Evolutionary conservation across 2,888 invertebrate species (phyloP), one percentile per base, ranked within the genome.

Genomic region (Theodoxus fluviatilis): DNA sequence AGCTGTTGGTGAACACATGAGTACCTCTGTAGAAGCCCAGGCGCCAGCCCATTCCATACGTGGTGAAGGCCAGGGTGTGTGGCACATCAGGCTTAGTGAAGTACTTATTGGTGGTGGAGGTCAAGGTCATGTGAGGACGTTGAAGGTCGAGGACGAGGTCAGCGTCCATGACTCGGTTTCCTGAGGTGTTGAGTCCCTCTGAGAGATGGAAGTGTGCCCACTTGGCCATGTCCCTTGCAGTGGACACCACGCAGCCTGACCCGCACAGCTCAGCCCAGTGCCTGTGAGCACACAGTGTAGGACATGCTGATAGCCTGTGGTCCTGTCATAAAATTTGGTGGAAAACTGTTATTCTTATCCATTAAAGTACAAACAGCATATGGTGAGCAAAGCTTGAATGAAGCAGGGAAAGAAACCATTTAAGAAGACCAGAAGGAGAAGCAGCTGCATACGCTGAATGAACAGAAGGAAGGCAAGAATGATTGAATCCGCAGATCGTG

Each of bases 21-120:
- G n/a, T 71, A 84, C 85, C 84, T 78, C 83, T 76, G 66, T 84
- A 85, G 38, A 76, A 78, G 2, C 85, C 84, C 2, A 72, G 57
- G 49, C 76, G 76, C 83, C 83, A 85, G 1, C 83, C 85, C 3
- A 85, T 63, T 0, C 76, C 82, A 70, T 85, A 85, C 18, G 75
- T 75, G 28, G 70, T 55, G 15, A 74, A 65, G 18, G 70, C 59
- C 4, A 73, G 70, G 0, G 81, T 77, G 3, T 79, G 78, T 0
- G 83, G 83, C 22, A 77, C 71, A 3, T 73, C 33, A 4, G 83
- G 83, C 59, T 73, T 69, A 1, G 71, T 74, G 69, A 76, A 81
- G 61, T 72, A 52, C n/a, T 67, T 64, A 0, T 38, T 68, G 7
- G 75, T 61, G 3, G 73, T 57, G 0, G 49, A 38, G 2, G 71